These are phyloP conservation scores for Pituophis catenifer DNA, from an alignment of 2,113 vertebrate species.

Conservation along the genomic window DNA sequence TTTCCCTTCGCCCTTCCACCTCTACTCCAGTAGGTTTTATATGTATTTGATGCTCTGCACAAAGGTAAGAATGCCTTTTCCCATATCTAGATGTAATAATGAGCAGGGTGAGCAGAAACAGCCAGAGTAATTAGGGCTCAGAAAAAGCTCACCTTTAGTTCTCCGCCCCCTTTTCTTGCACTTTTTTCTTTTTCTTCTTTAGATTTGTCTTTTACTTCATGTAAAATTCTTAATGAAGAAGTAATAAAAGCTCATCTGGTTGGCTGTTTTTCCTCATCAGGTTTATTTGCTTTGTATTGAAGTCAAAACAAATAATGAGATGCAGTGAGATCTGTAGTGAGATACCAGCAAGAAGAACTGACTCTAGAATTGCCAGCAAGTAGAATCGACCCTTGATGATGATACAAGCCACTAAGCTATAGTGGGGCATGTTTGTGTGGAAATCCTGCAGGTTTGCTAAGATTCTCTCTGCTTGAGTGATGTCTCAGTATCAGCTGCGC, in stretches of 20 bases:
- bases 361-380: not conserved
- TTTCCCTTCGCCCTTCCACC: not conserved
- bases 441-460: conserved; percentile 53
- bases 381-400: not conserved
- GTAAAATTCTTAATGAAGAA: not conserved
- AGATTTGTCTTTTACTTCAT: not conserved
- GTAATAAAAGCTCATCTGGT: conserved; percentile 21
- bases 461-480: conserved; percentile 53
- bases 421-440: not conserved
- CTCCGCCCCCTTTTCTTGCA: not conserved
- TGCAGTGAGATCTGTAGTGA: not conserved
- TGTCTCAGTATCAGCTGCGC: conserved; percentile 57
- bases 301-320: conserved; percentile 12
- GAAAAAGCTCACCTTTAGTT: conserved; percentile 6
- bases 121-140: conserved; percentile 40
- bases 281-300: conserved; percentile 7
- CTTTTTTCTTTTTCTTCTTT: not conserved
- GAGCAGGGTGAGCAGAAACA: conserved; percentile 24
- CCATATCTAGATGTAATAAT: not conserved
- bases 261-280: not conserved
- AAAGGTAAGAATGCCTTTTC: not conserved
- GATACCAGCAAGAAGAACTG: not conserved
- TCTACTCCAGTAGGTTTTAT: not conserved
- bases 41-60: not conserved
- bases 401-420: not conserved